Conservation (phyloP, 2,888 invertebrate species). For the Torymus auratus region DNA sequence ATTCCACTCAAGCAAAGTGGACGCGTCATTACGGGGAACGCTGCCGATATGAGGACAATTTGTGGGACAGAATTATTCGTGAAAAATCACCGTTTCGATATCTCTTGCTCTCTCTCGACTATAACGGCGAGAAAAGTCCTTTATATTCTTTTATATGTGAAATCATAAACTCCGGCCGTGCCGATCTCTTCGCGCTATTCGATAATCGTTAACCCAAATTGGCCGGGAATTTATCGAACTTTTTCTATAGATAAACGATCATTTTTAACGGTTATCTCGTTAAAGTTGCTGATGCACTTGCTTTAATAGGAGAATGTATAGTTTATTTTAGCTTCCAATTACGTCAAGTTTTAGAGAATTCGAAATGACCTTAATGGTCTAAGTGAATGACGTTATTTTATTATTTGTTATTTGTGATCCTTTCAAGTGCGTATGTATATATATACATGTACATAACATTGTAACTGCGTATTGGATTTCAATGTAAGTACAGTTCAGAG, state of each 20-base stretch:
- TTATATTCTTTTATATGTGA: background rate
- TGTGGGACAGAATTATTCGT: too few species aligned
- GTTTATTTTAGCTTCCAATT: slow-evolving; percentile 24
- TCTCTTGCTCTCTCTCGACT: too few species aligned
- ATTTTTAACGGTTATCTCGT: slow-evolving; percentile 22
- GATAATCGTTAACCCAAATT: slow-evolving; percentile 36
- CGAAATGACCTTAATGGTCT: too few species aligned
- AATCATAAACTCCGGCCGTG: slow-evolving; percentile 12
- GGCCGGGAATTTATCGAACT: slow-evolving; percentile 28
- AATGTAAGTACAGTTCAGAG: too few species aligned
- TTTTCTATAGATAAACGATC: slow-evolving; percentile 20
- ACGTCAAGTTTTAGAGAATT: slow-evolving; percentile 9
- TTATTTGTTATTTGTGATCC: too few species aligned
- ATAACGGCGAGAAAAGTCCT: background rate
- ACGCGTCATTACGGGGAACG: too few species aligned
- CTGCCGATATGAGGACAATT: too few species aligned
- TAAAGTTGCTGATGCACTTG: slow-evolving; percentile 24
- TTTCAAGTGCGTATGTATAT: too few species aligned
- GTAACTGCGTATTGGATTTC: too few species aligned
- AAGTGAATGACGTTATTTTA: too few species aligned
- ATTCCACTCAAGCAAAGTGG: too few species aligned
- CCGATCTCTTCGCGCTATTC: slow-evolving; percentile 22
- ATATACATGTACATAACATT: too few species aligned
- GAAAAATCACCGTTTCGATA: background rate
- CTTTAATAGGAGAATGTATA: slow-evolving; percentile 10